Evolutionary conservation across 2,797 vertebrate species (phyloP), one percentile per base, ranked within the genome.

Genomic region (Halcyon smyrnensis): DNA sequence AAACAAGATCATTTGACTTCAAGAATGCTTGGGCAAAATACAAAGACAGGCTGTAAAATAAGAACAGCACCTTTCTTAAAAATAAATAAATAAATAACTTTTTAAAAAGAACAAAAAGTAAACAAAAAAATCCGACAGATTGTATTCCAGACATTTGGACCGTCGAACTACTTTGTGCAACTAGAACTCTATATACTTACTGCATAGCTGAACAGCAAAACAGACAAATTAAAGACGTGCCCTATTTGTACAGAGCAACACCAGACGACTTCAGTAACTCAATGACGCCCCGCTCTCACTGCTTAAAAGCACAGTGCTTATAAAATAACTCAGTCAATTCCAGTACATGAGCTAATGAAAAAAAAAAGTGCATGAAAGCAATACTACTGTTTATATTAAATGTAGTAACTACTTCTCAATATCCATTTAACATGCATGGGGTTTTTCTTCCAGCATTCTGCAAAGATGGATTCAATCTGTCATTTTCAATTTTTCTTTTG

Each of bases 371-470:
- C 51, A 60, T 65, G 51, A 78, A 84, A 87, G 78, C 32, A 80
- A 70, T 87, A 73, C 46, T 86, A 69, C 41, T 91, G 56, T 87
- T 93, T 74, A 77, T 84, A 77, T 74, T 87, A 81, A 78, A 89
- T 51, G n/a, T 69, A 77, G 28, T 84, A 84, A 80, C 73, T 84
- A 30, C 78, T 87, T 81, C 70, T 87, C 70, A 57, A 39, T 75
- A 78, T 82, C 45, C 39, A 70, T 81, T 83, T 83, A 93, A 75
- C 6, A 27, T 57, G 14, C 19, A 20, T 53, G n/a, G 20, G 3
- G n/a, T 21, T 60, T 78, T 48, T 46, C 85, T 81, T 39, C n/a
- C 45, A 80, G 36, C n/a, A 20, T 82, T 81, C 64, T 68, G 24
- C 27, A 80, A 93, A 76, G 50, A 81, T 56, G 28, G 39, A 73